Conservation (phyloP, 2,113 vertebrate genomes). For the Ptilonorhynchus violaceus region DNA sequence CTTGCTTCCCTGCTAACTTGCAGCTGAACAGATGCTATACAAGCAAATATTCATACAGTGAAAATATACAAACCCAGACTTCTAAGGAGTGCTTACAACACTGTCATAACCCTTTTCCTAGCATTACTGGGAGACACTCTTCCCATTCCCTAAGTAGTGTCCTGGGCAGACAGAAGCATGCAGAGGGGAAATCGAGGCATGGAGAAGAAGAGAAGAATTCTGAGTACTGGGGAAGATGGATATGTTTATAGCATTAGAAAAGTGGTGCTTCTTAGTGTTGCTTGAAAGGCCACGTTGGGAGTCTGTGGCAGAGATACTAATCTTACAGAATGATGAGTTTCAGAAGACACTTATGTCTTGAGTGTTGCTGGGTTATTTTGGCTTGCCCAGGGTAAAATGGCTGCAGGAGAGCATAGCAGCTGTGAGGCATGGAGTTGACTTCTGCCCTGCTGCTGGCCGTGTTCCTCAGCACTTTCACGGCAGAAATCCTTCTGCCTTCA, state of each 20-base stretch:
- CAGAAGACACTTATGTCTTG: background rate
- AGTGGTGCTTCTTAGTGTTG: background rate
- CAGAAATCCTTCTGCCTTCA: background rate
- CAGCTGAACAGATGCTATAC: background rate
- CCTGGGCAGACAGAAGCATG: background rate
- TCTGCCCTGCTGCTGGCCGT: background rate
- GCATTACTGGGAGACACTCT: background rate
- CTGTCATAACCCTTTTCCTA: background rate
- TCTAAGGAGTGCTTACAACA: background rate
- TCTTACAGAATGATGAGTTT: background rate
- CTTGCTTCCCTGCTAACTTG: background rate
- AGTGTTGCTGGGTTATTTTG: background rate
- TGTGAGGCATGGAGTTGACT: background rate
- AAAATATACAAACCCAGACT: background rate
- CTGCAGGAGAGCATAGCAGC: background rate
- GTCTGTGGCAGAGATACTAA: background rate
- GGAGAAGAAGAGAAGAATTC: background rate
- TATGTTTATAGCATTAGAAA: background rate
- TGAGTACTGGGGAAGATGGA: background rate
- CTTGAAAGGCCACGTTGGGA: background rate
- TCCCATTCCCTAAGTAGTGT: background rate
- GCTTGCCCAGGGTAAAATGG: background rate
- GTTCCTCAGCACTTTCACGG: rapidly evolving
- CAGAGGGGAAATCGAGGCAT: rapidly evolving
- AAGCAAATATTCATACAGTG: background rate